A percentile compares a stretch with the other conserved stretches of the same genome.
These are phyloP conservation scores for Benthosema pterotum DNA, from an alignment of 2,797 vertebrate species.

Conservation along the genomic window DNA sequence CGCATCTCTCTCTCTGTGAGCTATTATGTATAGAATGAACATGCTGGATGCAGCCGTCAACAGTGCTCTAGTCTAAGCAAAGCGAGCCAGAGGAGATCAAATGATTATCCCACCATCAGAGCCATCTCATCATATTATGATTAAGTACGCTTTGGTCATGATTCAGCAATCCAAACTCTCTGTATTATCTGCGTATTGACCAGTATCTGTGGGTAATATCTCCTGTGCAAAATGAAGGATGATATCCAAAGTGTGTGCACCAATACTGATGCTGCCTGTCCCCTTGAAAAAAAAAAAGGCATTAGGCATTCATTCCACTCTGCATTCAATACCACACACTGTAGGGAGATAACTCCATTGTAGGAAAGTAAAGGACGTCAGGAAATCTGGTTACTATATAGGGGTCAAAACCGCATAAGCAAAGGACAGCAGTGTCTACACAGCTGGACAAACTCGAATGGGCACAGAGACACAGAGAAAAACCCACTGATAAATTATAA, in stretches of 20 bases:
- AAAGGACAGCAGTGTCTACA: constrained; percentile 30
- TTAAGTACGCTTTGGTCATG: constrained; percentile 69
- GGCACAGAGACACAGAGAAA: constrained; percentile 27
- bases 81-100: constrained; percentile 38
- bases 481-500: constrained; percentile 15
- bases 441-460: constrained; percentile 12
- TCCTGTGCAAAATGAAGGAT: constrained; percentile 53
- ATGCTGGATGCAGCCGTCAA: constrained; percentile 1
- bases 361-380: constrained; percentile 20
- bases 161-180: constrained; percentile 44
- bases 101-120: constrained; percentile 51
- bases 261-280: constrained; percentile 27
- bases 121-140: constrained; percentile 65
- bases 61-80: constrained; percentile 8
- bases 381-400: constrained; percentile 28
- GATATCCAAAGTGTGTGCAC: constrained; percentile 28
- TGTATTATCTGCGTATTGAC: constrained; percentile 58
- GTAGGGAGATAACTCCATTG: constrained; percentile 41
- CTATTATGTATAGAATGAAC: constrained; percentile 12
- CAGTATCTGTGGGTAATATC: constrained; percentile 54
- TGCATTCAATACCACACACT: too few species aligned
- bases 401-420: constrained; percentile 42
- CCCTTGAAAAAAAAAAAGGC: constrained; percentile 21
- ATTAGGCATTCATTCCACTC: neutral
- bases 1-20: constrained; percentile 12